Evolutionary conservation across 2,113 vertebrate species (phyloP).

Genomic region (Nestor notabilis): DNA sequence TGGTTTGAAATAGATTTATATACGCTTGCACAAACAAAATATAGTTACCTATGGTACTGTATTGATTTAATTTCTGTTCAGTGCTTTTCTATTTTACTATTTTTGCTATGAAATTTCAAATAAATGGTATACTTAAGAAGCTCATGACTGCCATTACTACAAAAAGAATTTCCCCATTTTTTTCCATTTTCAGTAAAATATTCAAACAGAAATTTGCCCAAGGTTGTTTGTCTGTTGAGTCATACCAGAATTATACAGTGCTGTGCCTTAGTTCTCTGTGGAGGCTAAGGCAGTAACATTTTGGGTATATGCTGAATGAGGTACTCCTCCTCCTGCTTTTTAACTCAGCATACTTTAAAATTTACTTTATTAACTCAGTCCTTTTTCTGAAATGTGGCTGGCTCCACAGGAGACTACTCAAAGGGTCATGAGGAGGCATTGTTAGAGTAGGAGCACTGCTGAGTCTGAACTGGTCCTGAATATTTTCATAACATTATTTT

Average conservation of each 20-base stretch:
- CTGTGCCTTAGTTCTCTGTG: background rate
- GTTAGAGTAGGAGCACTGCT: background rate
- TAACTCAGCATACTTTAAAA: background rate
- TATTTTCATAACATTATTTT: background rate
- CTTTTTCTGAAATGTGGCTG: background rate
- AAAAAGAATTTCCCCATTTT: background rate
- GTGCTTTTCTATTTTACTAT: background rate
- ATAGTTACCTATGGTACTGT: background rate
- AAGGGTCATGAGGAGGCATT: background rate
- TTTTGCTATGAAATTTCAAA: background rate
- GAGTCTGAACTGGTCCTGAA: background rate
- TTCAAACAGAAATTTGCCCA: background rate
- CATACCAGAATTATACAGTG: background rate
- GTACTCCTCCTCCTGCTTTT: fast-evolving
- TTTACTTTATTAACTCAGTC: background rate
- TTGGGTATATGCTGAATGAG: background rate
- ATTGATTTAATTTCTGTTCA: background rate
- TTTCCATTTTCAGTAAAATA: background rate
- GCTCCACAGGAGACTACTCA: background rate
- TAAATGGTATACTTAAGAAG: background rate
- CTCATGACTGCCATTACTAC: background rate
- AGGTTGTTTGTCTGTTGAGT: background rate
- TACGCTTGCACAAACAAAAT: background rate
- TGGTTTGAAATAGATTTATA: background rate
- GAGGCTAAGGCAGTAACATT: background rate